Conservation (phyloP, 2,888 invertebrate genomes). For the Eudemis profundana region DNA sequence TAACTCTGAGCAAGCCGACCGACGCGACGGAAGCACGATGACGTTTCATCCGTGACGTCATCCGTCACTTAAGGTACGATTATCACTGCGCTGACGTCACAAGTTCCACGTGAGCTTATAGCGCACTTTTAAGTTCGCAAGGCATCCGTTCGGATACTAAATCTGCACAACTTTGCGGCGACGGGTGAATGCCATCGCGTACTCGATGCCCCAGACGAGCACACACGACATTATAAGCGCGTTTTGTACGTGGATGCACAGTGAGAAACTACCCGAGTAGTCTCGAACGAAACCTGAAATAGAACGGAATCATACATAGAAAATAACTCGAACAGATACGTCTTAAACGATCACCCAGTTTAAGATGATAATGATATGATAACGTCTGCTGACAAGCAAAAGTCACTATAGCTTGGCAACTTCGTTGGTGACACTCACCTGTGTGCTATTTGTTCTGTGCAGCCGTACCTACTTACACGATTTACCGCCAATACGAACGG, state of each 20-base stretch:
- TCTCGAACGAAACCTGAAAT: conserved; percentile 88
- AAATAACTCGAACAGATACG: background rate
- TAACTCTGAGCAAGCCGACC: background rate
- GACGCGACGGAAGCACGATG: conserved; percentile 2
- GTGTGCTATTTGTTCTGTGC: no score
- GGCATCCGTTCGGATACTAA: conserved; percentile 53
- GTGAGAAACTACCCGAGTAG: conserved; percentile 87
- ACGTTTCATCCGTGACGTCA: conserved; percentile 8
- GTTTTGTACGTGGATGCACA: conserved; percentile 90
- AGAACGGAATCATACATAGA: background rate
- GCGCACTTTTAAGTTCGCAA: background rate
- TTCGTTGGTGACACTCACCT: no score
- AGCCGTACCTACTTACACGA: no score
- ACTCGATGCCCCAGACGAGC: conserved; percentile 89
- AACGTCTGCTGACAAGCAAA: no score
- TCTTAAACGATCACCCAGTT: no score
- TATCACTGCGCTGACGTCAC: conserved; percentile 8
- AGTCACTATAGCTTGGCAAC: no score
- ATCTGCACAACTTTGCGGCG: conserved; percentile 80
- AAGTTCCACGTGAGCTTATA: conserved; percentile 5
- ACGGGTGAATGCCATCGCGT: conserved; percentile 75
- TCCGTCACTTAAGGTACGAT: conserved; percentile 1
- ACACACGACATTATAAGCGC: conserved; percentile 88
- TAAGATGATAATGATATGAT: no score
- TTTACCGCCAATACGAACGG: no score